Percentiles rank a stretch among this genome's conserved stretches.
Conservation (phyloP, 2,113 vertebrate genomes). For the Telmatochromis brichardi region DNA sequence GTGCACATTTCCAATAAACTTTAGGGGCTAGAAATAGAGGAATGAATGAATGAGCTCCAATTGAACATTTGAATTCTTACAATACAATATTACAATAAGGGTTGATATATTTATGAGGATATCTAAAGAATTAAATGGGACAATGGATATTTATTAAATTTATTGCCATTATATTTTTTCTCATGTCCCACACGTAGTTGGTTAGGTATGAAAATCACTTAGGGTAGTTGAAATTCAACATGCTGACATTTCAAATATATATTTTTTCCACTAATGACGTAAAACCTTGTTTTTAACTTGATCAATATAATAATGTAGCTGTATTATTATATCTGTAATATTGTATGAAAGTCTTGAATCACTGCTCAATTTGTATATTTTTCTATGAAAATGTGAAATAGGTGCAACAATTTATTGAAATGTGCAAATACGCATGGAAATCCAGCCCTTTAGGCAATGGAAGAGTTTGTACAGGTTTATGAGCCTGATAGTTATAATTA, state of each 20-base stretch:
- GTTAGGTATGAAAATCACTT: neutral
- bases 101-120: neutral
- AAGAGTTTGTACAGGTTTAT: neutral
- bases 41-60: neutral
- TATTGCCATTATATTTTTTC: neutral
- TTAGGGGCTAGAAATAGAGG: neutral
- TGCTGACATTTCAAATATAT: neutral
- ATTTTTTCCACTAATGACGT: neutral
- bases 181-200: neutral
- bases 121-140: neutral
- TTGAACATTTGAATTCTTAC: neutral
- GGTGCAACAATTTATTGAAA: neutral
- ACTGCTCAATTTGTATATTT: neutral
- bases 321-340: neutral
- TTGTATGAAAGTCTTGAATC: neutral
- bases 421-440: neutral
- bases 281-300: neutral
- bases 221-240: neutral
- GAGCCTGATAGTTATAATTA: neutral
- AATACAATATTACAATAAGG: neutral
- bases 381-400: neutral
- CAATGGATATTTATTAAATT: neutral
- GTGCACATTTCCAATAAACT: neutral
- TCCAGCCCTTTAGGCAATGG: neutral
- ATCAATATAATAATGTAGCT: neutral